phyloP scores from a whole-genome alignment of 2,113 vertebrate species.

The Gallinago jamesoni region DNA sequence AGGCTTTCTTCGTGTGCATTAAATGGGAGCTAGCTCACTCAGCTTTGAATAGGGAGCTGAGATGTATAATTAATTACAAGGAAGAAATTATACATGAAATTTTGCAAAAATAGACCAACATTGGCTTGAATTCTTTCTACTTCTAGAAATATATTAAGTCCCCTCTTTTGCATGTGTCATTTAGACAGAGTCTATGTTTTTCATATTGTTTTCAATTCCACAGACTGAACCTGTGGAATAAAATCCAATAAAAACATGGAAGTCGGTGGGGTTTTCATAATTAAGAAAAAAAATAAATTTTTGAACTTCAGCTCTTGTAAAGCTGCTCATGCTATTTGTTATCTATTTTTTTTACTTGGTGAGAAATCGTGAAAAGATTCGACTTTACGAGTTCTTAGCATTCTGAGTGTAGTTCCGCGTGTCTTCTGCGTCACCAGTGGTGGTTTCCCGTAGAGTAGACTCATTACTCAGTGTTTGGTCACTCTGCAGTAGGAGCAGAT shows the following conservation, averaged over 20 bases:
- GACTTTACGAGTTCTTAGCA: neutral
- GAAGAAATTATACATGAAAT: neutral
- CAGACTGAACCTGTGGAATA: neutral
- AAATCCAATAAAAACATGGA: neutral
- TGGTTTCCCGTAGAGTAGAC: neutral
- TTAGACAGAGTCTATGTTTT: neutral
- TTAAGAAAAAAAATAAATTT: neutral
- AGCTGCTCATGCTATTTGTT: neutral
- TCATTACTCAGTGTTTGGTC: neutral
- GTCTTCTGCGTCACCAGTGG: rapidly evolving
- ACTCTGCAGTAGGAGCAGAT: neutral
- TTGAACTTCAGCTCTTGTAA: neutral
- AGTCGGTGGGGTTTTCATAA: neutral
- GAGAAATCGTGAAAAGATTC: neutral
- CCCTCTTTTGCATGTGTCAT: neutral
- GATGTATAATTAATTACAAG: neutral
- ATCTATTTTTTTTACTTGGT: neutral
- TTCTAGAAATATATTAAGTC: neutral
- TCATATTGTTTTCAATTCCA: neutral
- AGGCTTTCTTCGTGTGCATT: neutral
- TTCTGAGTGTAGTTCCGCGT: neutral
- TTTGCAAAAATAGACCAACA: neutral
- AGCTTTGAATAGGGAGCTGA: neutral
- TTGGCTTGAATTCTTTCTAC: neutral
- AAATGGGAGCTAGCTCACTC: neutral